A percentile compares a stretch with the other conserved stretches of the same genome.
Evolutionary conservation across 2,797 vertebrate genomes (phyloP).

Genomic region (Scyliorhinus canicula): DNA sequence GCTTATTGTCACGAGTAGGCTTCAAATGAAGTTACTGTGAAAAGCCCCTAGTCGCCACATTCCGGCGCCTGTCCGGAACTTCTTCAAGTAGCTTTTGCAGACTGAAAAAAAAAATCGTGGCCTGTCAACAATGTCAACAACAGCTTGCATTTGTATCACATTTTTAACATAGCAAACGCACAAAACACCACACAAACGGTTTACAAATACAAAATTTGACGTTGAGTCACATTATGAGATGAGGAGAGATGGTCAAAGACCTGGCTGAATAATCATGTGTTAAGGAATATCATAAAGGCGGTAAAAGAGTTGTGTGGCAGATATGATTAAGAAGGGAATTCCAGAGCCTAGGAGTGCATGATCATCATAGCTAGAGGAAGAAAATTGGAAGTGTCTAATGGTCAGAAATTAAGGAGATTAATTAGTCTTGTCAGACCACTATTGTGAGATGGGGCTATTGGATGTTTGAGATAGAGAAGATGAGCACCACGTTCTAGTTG

Average conservation of each 20-base stretch:
- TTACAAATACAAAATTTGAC: neutral
- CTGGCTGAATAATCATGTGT: neutral
- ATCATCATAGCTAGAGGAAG: neutral
- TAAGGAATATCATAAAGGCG: no score
- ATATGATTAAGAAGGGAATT: neutral
- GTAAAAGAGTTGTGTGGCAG: neutral
- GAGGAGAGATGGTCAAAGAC: neutral
- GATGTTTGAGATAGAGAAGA: neutral
- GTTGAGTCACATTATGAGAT: neutral
- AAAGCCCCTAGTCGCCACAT: no score
- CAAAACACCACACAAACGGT: neutral
- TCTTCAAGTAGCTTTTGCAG: neutral
- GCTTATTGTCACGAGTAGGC: no score
- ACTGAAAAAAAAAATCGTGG: neutral
- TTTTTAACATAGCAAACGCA: neutral
- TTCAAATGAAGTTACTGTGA: no score
- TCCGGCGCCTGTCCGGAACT: no score
- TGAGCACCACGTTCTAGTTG: neutral
- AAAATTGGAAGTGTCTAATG: neutral
- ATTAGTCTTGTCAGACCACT: neutral
- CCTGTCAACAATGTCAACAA: neutral
- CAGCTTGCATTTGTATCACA: neutral
- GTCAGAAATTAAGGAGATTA: neutral
- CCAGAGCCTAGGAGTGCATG: neutral
- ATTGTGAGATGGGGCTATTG: neutral